These are phyloP conservation scores for Anticlea derivata DNA, from an alignment of 2,888 invertebrate species.

Conservation along the genomic window DNA sequence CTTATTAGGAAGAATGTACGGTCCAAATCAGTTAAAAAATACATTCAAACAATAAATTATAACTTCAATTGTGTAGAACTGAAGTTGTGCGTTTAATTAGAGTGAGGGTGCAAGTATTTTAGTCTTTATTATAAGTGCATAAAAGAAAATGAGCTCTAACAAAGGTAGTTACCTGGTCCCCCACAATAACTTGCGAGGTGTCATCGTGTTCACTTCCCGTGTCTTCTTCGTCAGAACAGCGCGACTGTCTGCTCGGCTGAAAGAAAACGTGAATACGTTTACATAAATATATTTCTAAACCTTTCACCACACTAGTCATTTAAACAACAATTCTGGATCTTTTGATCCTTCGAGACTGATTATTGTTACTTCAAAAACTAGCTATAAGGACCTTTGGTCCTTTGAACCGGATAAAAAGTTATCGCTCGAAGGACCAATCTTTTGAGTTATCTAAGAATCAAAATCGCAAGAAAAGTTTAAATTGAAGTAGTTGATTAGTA, in stretches of 20 bases:
- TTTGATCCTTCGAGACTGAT: neutral
- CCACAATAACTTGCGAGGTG: conserved; percentile 78
- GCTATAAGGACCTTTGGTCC: too few relatives aligned
- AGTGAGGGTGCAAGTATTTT: neutral
- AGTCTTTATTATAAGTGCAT: neutral
- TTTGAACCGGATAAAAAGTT: too few relatives aligned
- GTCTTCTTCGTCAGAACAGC: conserved; percentile 62
- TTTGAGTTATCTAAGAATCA: too few relatives aligned
- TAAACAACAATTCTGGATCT: neutral
- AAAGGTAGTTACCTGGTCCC: conserved; percentile 78
- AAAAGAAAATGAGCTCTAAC: neutral
- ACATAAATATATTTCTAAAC: too few relatives aligned
- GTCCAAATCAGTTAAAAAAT: neutral
- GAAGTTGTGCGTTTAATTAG: neutral
- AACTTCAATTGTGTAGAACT: neutral
- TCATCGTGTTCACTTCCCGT: conserved; percentile 75
- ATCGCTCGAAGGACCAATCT: too few relatives aligned
- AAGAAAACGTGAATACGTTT: too few relatives aligned
- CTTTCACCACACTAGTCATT: too few relatives aligned
- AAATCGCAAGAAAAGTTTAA: too few relatives aligned
- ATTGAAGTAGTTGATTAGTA: too few relatives aligned
- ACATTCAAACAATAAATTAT: too few relatives aligned
- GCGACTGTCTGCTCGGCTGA: conserved; percentile 19
- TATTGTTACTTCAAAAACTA: too few relatives aligned
- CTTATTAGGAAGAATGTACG: neutral